phyloP scores from a whole-genome alignment of 2,113 vertebrate species.

The Phainopepla nitens region DNA sequence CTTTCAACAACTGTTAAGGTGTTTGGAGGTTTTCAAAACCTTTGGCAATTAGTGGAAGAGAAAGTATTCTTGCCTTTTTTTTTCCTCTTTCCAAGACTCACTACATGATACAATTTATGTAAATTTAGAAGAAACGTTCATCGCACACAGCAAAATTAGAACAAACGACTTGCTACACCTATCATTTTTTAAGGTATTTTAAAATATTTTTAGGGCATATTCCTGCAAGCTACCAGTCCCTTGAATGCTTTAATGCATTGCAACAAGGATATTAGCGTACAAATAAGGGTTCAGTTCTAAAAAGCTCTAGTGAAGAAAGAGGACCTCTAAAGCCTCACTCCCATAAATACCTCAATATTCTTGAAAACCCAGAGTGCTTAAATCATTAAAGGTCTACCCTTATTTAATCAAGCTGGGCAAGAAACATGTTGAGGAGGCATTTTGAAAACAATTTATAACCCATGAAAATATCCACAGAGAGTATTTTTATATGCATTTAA shows the following conservation, averaged over 20 bases:
- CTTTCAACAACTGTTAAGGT: not conserved
- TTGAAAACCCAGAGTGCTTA: not conserved
- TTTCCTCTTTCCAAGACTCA: not conserved
- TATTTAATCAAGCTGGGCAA: not conserved
- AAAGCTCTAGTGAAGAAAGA: not conserved
- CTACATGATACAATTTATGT: not conserved
- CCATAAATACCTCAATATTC: not conserved
- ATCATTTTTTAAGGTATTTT: not conserved
- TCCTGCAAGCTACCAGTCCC: not conserved
- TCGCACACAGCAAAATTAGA: not conserved
- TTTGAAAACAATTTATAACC: not conserved
- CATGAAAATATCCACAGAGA: not conserved
- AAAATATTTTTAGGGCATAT: not conserved
- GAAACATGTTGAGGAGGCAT: not conserved
- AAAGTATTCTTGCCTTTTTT: not conserved
- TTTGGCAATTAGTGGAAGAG: not conserved
- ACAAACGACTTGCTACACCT: not conserved
- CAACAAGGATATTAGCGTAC: not conserved
- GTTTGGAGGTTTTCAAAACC: not conserved
- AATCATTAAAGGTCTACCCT: not conserved
- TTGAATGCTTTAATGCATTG: not conserved
- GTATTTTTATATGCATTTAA: not conserved
- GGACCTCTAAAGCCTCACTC: not conserved
- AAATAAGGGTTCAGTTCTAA: not conserved
- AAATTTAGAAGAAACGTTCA: not conserved